These are phyloP conservation scores for Dascyllus trimaculatus DNA, from an alignment of 2,113 vertebrate genomes.

Conservation along the genomic window DNA sequence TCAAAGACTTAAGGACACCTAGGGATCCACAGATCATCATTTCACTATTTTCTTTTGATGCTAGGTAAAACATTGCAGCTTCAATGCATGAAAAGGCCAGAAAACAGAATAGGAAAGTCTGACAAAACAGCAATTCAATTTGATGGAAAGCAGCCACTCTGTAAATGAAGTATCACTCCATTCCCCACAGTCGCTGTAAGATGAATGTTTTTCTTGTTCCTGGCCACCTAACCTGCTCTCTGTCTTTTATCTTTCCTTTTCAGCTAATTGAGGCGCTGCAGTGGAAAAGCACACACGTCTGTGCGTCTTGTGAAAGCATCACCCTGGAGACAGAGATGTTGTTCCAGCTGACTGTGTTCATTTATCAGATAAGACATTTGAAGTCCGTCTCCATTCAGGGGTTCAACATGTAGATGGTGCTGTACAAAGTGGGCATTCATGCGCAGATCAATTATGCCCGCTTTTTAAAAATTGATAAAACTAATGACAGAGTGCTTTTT, in stretches of 20 bases:
- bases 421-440: constrained; percentile 1
- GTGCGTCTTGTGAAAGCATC: constrained; percentile 18
- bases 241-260: constrained; percentile 10
- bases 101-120: neutral
- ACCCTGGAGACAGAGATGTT: constrained; percentile 6
- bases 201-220: neutral
- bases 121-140: neutral
- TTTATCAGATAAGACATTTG: constrained; percentile 10
- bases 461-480: neutral
- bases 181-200: neutral
- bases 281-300: constrained; percentile 5
- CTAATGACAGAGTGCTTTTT: neutral
- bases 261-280: neutral
- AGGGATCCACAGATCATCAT: neutral
- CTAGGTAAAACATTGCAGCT: neutral
- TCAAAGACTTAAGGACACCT: too few species aligned
- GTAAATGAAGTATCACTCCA: neutral
- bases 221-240: neutral
- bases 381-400: neutral
- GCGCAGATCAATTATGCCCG: neutral
- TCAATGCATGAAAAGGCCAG: neutral
- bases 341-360: constrained; percentile 6
- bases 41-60: too few species aligned
- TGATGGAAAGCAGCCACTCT: constrained; percentile 6
- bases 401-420: neutral